Conservation (phyloP, 2,888 invertebrate species). For the Beris morrisii region DNA sequence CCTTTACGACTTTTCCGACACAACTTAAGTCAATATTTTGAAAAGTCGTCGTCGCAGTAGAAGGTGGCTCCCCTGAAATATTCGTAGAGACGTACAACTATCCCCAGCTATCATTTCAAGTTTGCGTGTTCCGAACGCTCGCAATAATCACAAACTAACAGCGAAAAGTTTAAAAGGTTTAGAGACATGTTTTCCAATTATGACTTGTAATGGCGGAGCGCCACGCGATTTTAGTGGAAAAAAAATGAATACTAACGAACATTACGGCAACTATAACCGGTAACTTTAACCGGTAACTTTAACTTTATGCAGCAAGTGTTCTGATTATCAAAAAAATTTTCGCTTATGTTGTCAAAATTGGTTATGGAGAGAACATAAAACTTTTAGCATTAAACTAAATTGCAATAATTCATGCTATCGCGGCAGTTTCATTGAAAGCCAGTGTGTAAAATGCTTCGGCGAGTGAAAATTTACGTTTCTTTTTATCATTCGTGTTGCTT, state of each 20-base stretch:
- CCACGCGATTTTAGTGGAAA: constrained; percentile 12
- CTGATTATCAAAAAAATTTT: constrained; percentile 10
- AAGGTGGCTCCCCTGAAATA: no score
- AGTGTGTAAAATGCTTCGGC: no score
- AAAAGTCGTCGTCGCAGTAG: neutral
- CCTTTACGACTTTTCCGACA: neutral
- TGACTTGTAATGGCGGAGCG: constrained; percentile 7
- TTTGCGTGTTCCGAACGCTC: constrained; percentile 11
- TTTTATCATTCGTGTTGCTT: no score
- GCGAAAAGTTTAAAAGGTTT: constrained; percentile 13
- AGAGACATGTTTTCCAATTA: constrained; percentile 20
- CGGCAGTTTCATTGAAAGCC: no score
- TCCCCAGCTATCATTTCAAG: neutral
- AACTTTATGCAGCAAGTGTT: neutral
- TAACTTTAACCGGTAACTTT: neutral
- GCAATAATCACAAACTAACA: neutral
- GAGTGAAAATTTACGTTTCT: no score
- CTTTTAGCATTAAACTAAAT: no score
- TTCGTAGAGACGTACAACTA: no score
- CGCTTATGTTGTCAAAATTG: constrained; percentile 1
- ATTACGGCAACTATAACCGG: no score
- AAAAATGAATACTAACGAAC: neutral
- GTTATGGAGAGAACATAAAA: no score
- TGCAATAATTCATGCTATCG: no score
- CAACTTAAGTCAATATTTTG: constrained; percentile 14